These are phyloP conservation scores for Numenius arquata DNA, from an alignment of 2,113 vertebrate genomes.

Conservation along the genomic window DNA sequence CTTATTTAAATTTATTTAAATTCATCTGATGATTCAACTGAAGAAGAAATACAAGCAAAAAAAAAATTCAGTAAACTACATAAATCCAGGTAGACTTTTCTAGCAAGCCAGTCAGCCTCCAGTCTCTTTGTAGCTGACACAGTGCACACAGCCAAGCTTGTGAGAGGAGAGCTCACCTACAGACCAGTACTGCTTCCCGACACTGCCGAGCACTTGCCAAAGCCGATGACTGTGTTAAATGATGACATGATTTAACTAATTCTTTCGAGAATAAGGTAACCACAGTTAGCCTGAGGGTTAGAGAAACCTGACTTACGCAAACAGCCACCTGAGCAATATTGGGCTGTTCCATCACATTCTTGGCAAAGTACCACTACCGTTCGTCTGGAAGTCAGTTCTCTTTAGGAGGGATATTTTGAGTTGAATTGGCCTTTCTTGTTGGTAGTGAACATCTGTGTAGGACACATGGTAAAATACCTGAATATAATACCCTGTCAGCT, in stretches of 20 bases:
- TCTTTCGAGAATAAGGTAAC: neutral
- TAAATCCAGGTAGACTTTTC: neutral
- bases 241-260: neutral
- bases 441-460: neutral
- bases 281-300: neutral
- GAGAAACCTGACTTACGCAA: neutral
- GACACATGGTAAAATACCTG: neutral
- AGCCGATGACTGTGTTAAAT: neutral
- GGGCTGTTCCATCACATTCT: neutral
- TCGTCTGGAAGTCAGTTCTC: neutral
- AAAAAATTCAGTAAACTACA: neutral
- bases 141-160: neutral
- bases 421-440: neutral
- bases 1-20: neutral
- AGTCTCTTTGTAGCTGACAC: neutral
- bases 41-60: neutral
- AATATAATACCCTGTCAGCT: neutral
- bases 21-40: no score
- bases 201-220: neutral
- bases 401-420: neutral
- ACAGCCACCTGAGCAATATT: neutral
- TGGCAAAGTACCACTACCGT: neutral
- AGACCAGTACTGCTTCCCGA: accelerated
- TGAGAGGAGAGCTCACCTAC: neutral
- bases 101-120: neutral